Conservation (phyloP, 1,140 invertebrate genomes). For the Cydia strobilella region DNA sequence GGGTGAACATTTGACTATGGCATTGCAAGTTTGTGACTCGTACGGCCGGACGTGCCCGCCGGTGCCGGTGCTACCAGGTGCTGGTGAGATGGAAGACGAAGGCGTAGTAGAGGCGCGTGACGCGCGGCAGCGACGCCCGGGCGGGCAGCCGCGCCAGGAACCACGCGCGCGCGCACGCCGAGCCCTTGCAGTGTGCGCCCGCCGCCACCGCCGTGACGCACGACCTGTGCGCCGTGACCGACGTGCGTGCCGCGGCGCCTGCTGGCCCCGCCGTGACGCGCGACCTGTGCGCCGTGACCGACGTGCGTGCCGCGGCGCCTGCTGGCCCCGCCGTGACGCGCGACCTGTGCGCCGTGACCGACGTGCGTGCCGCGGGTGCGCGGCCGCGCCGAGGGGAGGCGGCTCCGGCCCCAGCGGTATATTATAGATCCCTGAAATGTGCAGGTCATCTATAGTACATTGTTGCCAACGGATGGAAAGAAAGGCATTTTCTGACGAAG, state of each 20-base stretch:
- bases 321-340: no score
- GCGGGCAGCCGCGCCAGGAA: neutral
- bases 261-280: no score
- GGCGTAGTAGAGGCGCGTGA: neutral
- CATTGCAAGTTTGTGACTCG: slow-evolving; percentile 71
- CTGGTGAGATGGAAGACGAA: neutral
- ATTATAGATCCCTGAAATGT: slow-evolving; percentile 38
- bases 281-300: no score
- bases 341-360: no score
- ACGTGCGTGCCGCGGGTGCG: neutral
- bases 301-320: no score
- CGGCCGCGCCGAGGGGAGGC: neutral
- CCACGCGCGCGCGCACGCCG: neutral
- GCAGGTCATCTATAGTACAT: no score
- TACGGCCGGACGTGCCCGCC: neutral
- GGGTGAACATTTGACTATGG: slow-evolving; percentile 56
- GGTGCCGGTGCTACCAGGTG: neutral
- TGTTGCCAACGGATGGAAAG: no score
- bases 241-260: no score
- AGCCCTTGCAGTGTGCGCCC: neutral
- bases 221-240: no score
- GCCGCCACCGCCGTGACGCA: no score
- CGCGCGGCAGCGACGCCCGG: neutral
- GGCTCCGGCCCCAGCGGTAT: slow-evolving; percentile 3
- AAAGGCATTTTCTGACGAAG: no score